Evolutionary conservation across 2,113 vertebrate genomes (phyloP).

Genomic region (Micronycteris hirsuta): DNA sequence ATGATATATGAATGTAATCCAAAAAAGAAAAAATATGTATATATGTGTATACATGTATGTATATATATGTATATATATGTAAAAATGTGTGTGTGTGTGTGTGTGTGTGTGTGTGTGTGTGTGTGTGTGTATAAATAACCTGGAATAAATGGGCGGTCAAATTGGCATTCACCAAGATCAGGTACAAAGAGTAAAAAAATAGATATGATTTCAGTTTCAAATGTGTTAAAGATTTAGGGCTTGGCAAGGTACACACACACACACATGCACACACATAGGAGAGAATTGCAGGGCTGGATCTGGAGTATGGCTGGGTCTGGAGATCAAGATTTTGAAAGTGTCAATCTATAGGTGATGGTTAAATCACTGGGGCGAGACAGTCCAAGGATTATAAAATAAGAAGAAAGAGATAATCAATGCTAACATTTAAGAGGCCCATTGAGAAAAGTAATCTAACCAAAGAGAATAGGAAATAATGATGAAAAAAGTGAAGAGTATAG

Average conservation of each 20-base stretch:
- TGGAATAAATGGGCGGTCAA: background rate
- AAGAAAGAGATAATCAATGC: background rate
- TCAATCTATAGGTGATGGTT: background rate
- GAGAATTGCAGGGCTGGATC: background rate
- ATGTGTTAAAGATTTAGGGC: background rate
- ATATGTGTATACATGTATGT: too few relatives aligned
- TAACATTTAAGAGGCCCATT: background rate
- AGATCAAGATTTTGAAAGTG: background rate
- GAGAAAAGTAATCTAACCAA: background rate
- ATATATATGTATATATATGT: too few relatives aligned
- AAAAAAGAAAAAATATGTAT: background rate
- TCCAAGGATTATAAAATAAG: background rate
- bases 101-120: too few relatives aligned
- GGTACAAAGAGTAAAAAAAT: background rate
- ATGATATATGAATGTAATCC: background rate
- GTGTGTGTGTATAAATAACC: too few relatives aligned
- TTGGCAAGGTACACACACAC: background rate
- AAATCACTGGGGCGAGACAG: background rate
- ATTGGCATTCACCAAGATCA: background rate
- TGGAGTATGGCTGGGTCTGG: too few relatives aligned
- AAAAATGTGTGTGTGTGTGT: too few relatives aligned
- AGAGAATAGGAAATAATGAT: background rate
- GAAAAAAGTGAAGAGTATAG: background rate
- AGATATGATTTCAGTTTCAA: background rate
- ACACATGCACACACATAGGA: background rate